phyloP scores from a whole-genome alignment of 2,888 invertebrate genomes.

The Diploptera punctata region DNA sequence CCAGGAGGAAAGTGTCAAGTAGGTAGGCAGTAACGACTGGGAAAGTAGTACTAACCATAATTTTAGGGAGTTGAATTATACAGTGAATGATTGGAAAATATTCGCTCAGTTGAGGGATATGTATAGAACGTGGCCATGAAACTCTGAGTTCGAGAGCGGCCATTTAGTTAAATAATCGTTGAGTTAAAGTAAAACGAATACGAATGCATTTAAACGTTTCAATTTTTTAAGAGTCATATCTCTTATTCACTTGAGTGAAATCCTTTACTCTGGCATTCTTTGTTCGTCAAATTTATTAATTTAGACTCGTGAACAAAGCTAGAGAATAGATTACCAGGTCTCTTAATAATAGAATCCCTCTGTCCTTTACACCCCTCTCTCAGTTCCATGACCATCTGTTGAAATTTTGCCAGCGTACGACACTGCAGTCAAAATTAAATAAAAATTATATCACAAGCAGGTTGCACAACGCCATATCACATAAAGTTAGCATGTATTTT shows the following conservation, averaged over 20 bases:
- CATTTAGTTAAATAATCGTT: too few species aligned
- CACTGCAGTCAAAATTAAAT: neutral
- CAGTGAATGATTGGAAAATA: too few species aligned
- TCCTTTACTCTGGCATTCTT: neutral
- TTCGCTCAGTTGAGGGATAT: too few species aligned
- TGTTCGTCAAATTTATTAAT: neutral
- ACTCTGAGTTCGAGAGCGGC: too few species aligned
- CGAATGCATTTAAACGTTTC: too few species aligned
- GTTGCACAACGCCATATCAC: neutral
- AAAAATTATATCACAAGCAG: neutral
- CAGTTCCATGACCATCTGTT: neutral
- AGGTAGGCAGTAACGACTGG: too few species aligned
- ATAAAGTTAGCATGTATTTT: neutral
- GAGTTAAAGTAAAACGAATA: too few species aligned
- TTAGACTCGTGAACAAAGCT: neutral
- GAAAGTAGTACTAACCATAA: too few species aligned
- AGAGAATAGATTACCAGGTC: neutral
- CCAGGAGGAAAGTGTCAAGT: too few species aligned
- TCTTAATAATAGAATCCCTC: neutral
- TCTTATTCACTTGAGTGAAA: neutral
- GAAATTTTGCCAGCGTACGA: neutral
- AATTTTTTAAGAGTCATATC: too few species aligned
- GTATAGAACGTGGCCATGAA: too few species aligned
- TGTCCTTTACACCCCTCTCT: neutral
- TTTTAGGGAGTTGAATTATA: too few species aligned